Base-by-base conservation (phyloP, 2,888 invertebrate genomes). In the Rotaria sp. region DNA sequence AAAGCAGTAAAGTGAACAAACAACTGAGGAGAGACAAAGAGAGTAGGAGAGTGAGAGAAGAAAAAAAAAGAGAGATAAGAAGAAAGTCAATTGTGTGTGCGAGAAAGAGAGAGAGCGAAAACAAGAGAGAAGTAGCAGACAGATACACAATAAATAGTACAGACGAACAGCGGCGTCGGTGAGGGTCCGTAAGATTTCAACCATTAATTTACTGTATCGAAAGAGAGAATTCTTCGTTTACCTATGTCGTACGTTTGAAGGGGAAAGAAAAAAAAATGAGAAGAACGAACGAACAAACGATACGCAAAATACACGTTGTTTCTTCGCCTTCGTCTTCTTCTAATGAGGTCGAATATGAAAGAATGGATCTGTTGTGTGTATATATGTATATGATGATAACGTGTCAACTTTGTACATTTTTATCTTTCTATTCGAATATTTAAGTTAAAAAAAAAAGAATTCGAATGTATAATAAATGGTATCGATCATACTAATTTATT, bases 81-180 rank as follows among this genome's bases (percentile, higher is more conserved):
- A 35, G 67, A 67, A 67, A 67, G 67, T 67, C 67, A 67, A 67
- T 67, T 67, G 30, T 67, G 35, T 67, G 15, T 26, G 67, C 18
- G 35, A 38, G 38, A 38, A 18, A 38, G 67, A 67, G 35, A 67
- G 67, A 67, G 30, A 59, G 67, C 21, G 35, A 67, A 15, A 59
- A 11, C 7, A 11, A 30, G n/a, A 59, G 59, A 59, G 67, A 67
- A 38, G 30, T 35, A 67, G 35, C 67, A 67, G 67, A 67, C 67
- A 67, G 67, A 67, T 67, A 67, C 67, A 67, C 67, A 67, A 67
- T 67, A 67, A 67, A 67, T 67, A 67, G 38, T 38, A 35, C 35
- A 67, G 35, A 67, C 67, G 67, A 67, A 67, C 67, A 67, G 67
- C 67, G 67, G 67, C 30, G 67, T 67, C 67, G 67, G 67, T 35